Percentiles rank a stretch among this genome's conserved stretches.
These are phyloP conservation scores for Phenganax stokvisi DNA, from an alignment of 92 coral and sea anemone genomes.

Conservation along the genomic window DNA sequence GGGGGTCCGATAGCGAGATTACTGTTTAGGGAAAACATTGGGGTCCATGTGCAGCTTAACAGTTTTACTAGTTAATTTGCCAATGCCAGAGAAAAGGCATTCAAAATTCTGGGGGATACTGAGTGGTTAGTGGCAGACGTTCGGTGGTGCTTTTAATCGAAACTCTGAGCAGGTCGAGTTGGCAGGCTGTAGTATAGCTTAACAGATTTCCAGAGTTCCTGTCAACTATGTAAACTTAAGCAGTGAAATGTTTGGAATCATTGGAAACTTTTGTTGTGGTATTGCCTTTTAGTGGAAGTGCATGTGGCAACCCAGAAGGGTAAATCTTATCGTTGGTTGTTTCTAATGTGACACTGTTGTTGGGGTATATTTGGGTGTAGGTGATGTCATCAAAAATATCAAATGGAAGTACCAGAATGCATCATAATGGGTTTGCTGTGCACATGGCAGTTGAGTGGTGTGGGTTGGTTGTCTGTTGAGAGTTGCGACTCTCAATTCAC, in stretches of 20 bases:
- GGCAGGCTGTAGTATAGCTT: slow-evolving; percentile 15
- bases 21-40: slow-evolving; percentile 32
- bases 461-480: background rate
- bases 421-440: slow-evolving; percentile 1
- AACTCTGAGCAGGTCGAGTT: background rate
- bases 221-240: background rate
- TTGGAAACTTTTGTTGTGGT: background rate
- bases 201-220: slow-evolving; percentile 8
- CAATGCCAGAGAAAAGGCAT: slow-evolving; percentile 31
- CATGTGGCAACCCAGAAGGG: background rate
- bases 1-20: slow-evolving; percentile 41
- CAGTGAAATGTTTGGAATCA: background rate
- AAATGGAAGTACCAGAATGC: background rate
- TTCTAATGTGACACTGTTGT: background rate
- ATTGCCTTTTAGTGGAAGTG: background rate
- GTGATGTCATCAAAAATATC: background rate
- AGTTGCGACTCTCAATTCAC: slow-evolving; percentile 18
- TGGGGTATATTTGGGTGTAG: background rate
- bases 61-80: slow-evolving; percentile 14
- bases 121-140: background rate
- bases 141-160: background rate
- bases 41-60: slow-evolving; percentile 62
- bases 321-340: background rate
- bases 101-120: slow-evolving; percentile 14
- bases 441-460: slow-evolving; percentile 23